A percentile compares a stretch with the other conserved stretches of the same genome.
Conservation (phyloP, 2,113 vertebrate genomes). For the Chaetops frenatus region DNA sequence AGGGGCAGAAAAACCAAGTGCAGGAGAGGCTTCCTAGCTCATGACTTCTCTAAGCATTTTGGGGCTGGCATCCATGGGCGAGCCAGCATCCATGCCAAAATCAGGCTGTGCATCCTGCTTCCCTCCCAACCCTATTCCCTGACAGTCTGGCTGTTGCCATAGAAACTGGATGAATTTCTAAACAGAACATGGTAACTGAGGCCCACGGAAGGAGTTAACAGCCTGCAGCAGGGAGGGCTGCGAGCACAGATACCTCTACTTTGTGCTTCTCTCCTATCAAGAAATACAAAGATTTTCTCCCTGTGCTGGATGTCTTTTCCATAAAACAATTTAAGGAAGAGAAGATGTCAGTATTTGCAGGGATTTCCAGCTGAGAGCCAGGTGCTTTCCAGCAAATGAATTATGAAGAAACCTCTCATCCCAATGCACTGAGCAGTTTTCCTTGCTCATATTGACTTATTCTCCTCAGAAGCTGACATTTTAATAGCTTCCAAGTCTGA, state of each 20-base stretch:
- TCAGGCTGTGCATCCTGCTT: neutral
- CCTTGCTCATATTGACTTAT: neutral
- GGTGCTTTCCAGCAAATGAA: neutral
- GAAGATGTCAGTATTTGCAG: neutral
- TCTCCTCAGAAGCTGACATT: neutral
- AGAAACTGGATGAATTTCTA: neutral
- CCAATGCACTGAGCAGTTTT: neutral
- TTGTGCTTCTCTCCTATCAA: neutral
- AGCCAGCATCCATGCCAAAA: neutral
- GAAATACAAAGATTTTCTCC: neutral
- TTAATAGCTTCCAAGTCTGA: neutral
- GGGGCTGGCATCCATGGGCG: neutral
- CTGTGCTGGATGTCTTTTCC: neutral
- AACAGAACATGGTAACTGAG: neutral
- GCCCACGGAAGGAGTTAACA: neutral
- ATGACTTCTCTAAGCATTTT: neutral
- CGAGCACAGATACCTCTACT: neutral
- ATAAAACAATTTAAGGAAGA: neutral
- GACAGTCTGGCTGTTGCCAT: constrained; percentile 17
- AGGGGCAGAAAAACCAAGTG: neutral
- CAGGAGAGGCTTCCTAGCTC: neutral
- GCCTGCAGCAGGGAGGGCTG: neutral
- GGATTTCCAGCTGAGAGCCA: neutral
- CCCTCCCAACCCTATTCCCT: neutral
- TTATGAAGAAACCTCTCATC: neutral